phyloP scores from a whole-genome alignment of 1,140 invertebrate species.

The Eupeodes corollae region DNA sequence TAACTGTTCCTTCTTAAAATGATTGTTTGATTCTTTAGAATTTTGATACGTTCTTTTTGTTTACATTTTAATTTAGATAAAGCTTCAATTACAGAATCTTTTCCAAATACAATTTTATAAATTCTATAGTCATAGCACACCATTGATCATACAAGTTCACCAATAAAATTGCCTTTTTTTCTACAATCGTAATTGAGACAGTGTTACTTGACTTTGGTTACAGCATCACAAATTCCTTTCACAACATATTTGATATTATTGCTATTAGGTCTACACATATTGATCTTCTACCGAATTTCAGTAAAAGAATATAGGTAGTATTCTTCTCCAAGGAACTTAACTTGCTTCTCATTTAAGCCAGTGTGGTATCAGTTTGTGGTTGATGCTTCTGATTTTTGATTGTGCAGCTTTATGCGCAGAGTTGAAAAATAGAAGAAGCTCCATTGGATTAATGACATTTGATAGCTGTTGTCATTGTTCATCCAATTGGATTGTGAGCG shows the following conservation, averaged over 20 bases:
- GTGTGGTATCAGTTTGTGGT: slow-evolving; percentile 84
- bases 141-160: too few relatives aligned
- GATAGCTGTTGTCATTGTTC: slow-evolving; percentile 80
- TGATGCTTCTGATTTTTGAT: slow-evolving; percentile 56
- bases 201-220: slow-evolving; percentile 28
- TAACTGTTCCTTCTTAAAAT: too few relatives aligned
- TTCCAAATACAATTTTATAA: too few relatives aligned
- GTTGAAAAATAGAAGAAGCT: slow-evolving; percentile 85
- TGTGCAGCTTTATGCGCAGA: slow-evolving; percentile 95
- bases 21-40: too few relatives aligned
- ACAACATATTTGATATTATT: slow-evolving; percentile 88
- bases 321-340: slow-evolving; percentile 61
- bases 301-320: slow-evolving; percentile 88
- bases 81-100: too few relatives aligned
- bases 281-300: slow-evolving; percentile 84
- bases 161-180: too few relatives aligned
- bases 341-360: slow-evolving; percentile 69
- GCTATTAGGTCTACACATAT: slow-evolving; percentile 85
- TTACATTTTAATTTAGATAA: too few relatives aligned
- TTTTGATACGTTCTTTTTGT: too few relatives aligned
- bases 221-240: slow-evolving; percentile 69
- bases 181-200: too few relatives aligned
- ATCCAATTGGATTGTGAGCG: slow-evolving; percentile 97
- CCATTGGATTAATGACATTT: slow-evolving; percentile 54
- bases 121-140: too few relatives aligned